Conservation (phyloP, 2,797 vertebrate genomes). For the Betta splendens region DNA sequence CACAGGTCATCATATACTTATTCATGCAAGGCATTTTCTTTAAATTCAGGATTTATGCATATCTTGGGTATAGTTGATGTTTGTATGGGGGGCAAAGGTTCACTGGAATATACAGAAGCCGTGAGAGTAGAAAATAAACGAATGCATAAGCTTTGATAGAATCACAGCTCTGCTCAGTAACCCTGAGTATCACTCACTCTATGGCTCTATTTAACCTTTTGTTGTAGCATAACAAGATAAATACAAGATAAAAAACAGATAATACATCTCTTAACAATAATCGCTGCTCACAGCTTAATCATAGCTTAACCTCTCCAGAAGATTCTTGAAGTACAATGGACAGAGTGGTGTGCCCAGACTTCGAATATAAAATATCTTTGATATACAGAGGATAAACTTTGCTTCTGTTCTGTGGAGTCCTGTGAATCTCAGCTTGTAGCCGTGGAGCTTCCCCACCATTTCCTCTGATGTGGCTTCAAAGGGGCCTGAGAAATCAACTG, state of each 20-base stretch:
- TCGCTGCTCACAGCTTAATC: constrained; percentile 25
- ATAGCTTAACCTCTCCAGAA: constrained; percentile 10
- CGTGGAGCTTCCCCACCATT: constrained; percentile 38
- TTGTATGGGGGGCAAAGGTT: constrained; percentile 63
- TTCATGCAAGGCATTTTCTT: neutral
- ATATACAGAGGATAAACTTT: constrained; percentile 46
- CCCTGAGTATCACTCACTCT: constrained; percentile 10
- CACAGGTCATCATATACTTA: neutral
- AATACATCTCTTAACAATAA: constrained; percentile 30
- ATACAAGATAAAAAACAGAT: constrained; percentile 26
- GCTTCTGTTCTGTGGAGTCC: constrained; percentile 40
- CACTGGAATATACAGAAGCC: constrained; percentile 53
- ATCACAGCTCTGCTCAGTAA: neutral
- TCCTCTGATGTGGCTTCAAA: constrained; percentile 67
- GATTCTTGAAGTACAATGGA: constrained; percentile 21
- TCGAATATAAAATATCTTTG: constrained; percentile 38
- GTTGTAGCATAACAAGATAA: constrained; percentile 29
- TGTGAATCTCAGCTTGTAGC: constrained; percentile 37
- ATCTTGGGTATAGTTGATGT: constrained; percentile 9
- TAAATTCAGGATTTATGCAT: neutral
- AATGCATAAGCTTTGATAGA: constrained; percentile 8
- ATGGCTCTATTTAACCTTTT: constrained; percentile 14
- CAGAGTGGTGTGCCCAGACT: constrained; percentile 14
- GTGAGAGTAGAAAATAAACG: constrained; percentile 42
- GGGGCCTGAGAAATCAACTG: constrained; percentile 51